Evolutionary conservation across 2,888 invertebrate species (phyloP), one percentile per base, ranked within the genome.

Genomic region (Drosophila nigricruria): DNA sequence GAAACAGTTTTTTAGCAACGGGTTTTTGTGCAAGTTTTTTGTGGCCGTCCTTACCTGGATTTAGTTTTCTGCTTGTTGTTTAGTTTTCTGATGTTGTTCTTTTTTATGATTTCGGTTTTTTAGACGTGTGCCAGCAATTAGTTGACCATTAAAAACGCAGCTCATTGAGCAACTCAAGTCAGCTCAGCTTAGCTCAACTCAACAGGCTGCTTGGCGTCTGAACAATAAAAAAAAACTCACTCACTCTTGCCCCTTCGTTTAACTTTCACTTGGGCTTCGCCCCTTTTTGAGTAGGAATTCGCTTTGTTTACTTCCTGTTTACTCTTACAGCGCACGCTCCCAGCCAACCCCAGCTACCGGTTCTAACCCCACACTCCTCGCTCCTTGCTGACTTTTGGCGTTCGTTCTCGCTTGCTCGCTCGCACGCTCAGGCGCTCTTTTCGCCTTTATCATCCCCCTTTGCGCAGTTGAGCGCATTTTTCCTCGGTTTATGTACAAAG

Each of bases 81-180:
- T 14, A 3, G 20, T 10, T 61, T 47, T 73, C 65, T 65, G 43
- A 61, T 42, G 34, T 32, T 63, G 42, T 42, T 58, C 40, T 20
- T 70, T 59, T 60, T 69, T 59, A 60, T 45, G 43, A 65, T 76
- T 72, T 86, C 56, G 62, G 70, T 70, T 79, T 84, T 87, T 87
- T 73, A 75, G 79, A 66, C 83, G 88, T 83, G 89, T 85, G 89
- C 73, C 85, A 61, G 77, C 83, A 88, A 86, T 86, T 88, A 85
- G 79, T 70, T 73, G 69, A 32, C 73, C 73, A 82, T 85, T 79
- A 73, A 68, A 36, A 36, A 27, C 18, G 58, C 30, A 18, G 47
- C 64, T 70, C 70, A 78, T 75, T 78, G 47, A 66, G 34, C 10
- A 27, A 30, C 25, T 47, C 23, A 12, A 40, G n/a, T 47, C 18